Evolutionary conservation across 2,113 vertebrate genomes (phyloP).

Genomic region (Cyanoderma ruficeps): DNA sequence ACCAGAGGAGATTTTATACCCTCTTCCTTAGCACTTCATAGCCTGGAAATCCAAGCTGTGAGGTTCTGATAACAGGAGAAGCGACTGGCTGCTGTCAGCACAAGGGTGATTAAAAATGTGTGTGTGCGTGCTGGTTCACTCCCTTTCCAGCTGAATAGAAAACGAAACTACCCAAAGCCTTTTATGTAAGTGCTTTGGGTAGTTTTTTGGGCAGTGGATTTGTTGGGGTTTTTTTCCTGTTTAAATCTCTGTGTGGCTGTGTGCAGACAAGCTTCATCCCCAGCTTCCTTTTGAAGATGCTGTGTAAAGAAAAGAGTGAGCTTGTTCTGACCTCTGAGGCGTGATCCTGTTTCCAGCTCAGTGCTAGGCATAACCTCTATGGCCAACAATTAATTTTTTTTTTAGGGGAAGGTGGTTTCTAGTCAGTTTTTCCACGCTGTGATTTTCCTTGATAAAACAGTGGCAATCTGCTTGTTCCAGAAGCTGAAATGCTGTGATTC

Average conservation of each 20-base stretch:
- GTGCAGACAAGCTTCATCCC: neutral
- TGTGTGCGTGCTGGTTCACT: neutral
- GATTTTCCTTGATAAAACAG: neutral
- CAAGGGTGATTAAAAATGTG: slow-evolving; percentile 16
- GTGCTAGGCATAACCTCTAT: neutral
- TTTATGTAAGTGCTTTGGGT: neutral
- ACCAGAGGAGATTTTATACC: neutral
- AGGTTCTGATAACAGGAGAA: slow-evolving; percentile 3
- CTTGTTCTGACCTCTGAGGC: neutral
- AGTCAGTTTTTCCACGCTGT: neutral
- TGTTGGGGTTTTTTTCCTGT: neutral
- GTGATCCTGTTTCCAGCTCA: neutral
- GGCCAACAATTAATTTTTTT: neutral
- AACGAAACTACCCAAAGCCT: slow-evolving; percentile 40
- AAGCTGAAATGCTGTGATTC: neutral
- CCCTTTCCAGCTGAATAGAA: neutral
- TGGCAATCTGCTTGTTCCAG: neutral
- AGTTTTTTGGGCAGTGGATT: neutral
- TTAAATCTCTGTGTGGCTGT: neutral
- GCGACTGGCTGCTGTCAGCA: slow-evolving; percentile 27
- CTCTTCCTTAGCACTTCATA: neutral
- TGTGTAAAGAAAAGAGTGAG: neutral
- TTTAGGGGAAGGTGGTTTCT: neutral
- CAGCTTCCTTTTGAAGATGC: neutral
- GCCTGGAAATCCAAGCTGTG: neutral